Conservation (phyloP, 2,113 vertebrate species). For the Silurus meridionalis region DNA sequence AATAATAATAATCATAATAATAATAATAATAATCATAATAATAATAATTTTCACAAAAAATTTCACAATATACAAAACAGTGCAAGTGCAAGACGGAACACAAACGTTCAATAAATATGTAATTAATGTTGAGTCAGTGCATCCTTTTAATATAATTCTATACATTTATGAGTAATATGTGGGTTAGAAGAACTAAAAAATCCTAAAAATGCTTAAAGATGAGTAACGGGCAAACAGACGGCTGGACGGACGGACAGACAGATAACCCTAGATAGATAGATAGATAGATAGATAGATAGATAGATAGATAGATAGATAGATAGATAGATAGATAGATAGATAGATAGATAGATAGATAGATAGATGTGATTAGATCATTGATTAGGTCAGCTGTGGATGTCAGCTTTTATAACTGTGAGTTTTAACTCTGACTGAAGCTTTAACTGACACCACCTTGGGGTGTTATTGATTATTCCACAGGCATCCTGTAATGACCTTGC, state of each 20-base stretch:
- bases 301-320: constrained; percentile 4
- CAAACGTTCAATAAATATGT: background rate
- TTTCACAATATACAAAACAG: background rate
- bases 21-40: too few relatives aligned
- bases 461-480: constrained; percentile 67
- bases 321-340: background rate
- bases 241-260: background rate
- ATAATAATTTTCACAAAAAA: too few relatives aligned
- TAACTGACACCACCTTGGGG: constrained; percentile 49
- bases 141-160: background rate
- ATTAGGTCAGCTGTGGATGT: background rate
- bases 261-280: background rate
- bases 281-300: background rate
- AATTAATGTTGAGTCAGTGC: background rate
- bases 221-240: background rate
- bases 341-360: background rate
- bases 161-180: background rate
- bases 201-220: background rate
- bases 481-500: constrained; percentile 50
- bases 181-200: background rate
- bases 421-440: constrained; percentile 2
- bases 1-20: too few relatives aligned
- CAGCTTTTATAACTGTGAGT: constrained; percentile 30
- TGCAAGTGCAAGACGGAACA: background rate
- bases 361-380: background rate